phyloP scores from a whole-genome alignment of 2,113 vertebrate species.

The Heptranchias perlo region DNA sequence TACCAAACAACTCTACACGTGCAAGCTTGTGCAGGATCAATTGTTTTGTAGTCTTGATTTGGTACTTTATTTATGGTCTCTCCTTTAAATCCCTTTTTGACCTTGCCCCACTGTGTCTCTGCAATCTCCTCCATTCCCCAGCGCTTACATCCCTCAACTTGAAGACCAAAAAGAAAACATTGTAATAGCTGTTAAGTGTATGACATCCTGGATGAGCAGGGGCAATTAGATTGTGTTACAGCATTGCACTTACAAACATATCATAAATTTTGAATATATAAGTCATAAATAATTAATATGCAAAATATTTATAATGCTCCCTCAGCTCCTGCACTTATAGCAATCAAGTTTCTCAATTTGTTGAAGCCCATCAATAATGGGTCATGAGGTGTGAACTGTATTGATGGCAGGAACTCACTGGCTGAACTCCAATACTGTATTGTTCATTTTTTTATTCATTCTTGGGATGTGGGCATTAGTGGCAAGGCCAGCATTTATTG shows the following conservation, averaged over 20 bases:
- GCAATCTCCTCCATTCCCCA: background rate
- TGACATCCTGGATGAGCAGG: background rate
- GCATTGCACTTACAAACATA: background rate
- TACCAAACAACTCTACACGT: background rate
- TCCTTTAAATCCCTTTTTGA: background rate
- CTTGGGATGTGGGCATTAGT: too few relatives aligned
- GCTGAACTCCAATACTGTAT: too few relatives aligned
- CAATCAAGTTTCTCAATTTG: background rate
- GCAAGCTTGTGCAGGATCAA: background rate
- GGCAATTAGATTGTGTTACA: background rate
- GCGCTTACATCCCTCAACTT: background rate
- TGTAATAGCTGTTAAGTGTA: background rate
- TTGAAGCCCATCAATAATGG: background rate
- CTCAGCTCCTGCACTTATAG: background rate
- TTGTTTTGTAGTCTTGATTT: background rate
- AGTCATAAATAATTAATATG: background rate
- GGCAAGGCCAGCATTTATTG: too few relatives aligned
- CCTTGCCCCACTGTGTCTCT: background rate
- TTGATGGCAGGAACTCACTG: too few relatives aligned
- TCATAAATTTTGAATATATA: background rate
- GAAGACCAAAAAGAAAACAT: background rate
- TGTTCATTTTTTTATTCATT: too few relatives aligned
- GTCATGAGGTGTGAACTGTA: too few relatives aligned
- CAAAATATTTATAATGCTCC: background rate
- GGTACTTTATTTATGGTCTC: background rate